A percentile compares a stretch with the other conserved stretches of the same genome.
These are phyloP conservation scores for Melanotaenia duboulayi DNA, from an alignment of 2,113 vertebrate species.

Conservation along the genomic window DNA sequence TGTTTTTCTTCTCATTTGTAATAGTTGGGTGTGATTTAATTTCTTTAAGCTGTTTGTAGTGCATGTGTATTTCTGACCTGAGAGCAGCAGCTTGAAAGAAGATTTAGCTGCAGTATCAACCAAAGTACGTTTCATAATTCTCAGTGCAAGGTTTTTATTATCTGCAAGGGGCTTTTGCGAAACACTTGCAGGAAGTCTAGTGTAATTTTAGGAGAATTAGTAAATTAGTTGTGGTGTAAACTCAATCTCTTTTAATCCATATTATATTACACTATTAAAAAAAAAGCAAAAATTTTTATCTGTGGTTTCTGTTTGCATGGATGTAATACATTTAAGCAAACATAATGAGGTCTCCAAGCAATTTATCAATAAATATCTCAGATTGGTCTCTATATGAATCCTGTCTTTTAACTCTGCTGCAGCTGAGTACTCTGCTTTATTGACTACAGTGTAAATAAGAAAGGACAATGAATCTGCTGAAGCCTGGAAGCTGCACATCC, in stretches of 20 bases:
- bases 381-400: not conserved
- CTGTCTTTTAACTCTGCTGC: not conserved
- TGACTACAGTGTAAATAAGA: slow-evolving; percentile 6
- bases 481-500: slow-evolving; percentile 41
- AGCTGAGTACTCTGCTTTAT: not conserved
- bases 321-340: no score
- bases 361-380: slow-evolving; percentile 1
- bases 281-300: not conserved
- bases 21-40: not conserved
- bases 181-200: not conserved
- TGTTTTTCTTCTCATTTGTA: slow-evolving; percentile 3
- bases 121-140: slow-evolving; percentile 1
- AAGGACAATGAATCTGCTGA: slow-evolving; percentile 18
- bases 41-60: slow-evolving; percentile 3
- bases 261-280: slow-evolving; percentile 11
- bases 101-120: slow-evolving; percentile 18
- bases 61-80: slow-evolving; percentile 46
- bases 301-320: not conserved
- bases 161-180: not conserved
- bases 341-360: not conserved
- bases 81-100: slow-evolving; percentile 31
- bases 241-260: not conserved
- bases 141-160: not conserved
- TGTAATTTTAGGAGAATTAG: not conserved
- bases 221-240: not conserved